Base-by-base conservation (phyloP, 2,113 vertebrate species). In the Argyrosomus japonicus region DNA sequence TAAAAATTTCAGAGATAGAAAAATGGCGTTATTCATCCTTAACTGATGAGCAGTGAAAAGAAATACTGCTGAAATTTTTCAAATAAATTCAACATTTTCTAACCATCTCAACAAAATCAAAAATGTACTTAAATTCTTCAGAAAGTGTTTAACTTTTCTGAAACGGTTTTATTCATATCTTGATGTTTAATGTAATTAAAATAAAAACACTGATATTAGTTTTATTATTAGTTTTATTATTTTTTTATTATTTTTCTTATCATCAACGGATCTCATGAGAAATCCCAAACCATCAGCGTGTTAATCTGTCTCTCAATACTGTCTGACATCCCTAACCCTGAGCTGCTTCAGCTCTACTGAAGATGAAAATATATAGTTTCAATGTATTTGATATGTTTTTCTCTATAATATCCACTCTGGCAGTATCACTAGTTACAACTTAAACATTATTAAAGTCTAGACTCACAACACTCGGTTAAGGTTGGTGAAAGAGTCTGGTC, bases 1-100 rank as follows among this genome's bases (percentile, higher is more conserved):
- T 51, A 78, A 56, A 79, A 43, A 69, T 64, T 45, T 75, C 23
- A 56, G 50, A 47, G 47, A 70, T 17, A 19, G 29, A 75, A 53
- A 54, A 36, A 64, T 21, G 0, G 3, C 19, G 69, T 79, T 23
- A 56, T 68, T 77, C 50, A 32, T 61, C 58, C 21, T 82, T 11
- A 40, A 62, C 25, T 81, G 32, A 68, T 60, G 15, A 56, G 40
- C 13, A 40, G 50, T 48, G 18, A 6, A 11, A 57, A 25, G 29
- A 70, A 77, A 36, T 4, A 3, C 23, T 11, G 5, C 27, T 17
- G 43, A 68, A 68, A 81, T 18, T 6, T 0, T 5, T 36, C 11
- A 47, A 8, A 36, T 8, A 36, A 5, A 8, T 36, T 36, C 36
- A 36, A 36, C 32, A 36, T 36, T 36, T 36, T 36, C 36, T 36